Conservation (phyloP, 2,797 vertebrate species). For the Discoglossus pictus region DNA sequence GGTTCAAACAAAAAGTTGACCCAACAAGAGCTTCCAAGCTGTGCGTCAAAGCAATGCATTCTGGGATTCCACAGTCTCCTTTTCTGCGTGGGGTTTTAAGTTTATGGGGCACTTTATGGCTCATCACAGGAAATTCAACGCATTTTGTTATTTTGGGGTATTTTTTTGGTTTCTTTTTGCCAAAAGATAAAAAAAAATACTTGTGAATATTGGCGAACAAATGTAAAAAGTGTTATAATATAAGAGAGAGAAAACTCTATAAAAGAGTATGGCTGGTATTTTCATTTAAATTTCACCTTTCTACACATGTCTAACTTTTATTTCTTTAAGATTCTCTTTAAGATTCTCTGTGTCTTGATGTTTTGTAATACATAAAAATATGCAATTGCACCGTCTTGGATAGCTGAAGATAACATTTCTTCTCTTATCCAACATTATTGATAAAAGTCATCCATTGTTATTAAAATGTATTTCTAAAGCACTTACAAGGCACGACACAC, state of each 20-base stretch:
- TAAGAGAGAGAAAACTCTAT: slow-evolving; percentile 49
- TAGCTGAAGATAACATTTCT: no score
- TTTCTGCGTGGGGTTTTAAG: slow-evolving; percentile 4
- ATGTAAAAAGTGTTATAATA: slow-evolving; percentile 54
- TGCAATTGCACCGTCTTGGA: no score
- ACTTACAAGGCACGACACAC: no score
- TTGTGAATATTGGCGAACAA: slow-evolving; percentile 53
- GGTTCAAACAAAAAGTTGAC: slow-evolving; percentile 18
- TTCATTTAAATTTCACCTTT: not conserved
- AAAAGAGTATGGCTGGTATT: slow-evolving; percentile 12
- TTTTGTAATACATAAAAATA: not conserved
- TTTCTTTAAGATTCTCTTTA: slow-evolving; percentile 2
- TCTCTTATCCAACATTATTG: no score
- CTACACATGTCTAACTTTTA: not conserved
- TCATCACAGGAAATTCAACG: slow-evolving; percentile 34
- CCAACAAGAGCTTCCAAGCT: slow-evolving; percentile 47
- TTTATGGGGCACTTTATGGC: slow-evolving; percentile 40
- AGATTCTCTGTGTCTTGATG: not conserved
- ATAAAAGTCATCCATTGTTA: no score
- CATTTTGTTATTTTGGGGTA: slow-evolving; percentile 14
- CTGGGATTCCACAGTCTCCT: slow-evolving; percentile 33
- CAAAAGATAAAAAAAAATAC: slow-evolving; percentile 47
- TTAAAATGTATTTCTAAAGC: no score
- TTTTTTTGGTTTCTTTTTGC: slow-evolving; percentile 37
- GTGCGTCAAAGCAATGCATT: slow-evolving; percentile 46